Evolutionary conservation across 2,888 invertebrate species (phyloP), one percentile per base, ranked within the genome.

Genomic region (Phanerotoma sp.): DNA sequence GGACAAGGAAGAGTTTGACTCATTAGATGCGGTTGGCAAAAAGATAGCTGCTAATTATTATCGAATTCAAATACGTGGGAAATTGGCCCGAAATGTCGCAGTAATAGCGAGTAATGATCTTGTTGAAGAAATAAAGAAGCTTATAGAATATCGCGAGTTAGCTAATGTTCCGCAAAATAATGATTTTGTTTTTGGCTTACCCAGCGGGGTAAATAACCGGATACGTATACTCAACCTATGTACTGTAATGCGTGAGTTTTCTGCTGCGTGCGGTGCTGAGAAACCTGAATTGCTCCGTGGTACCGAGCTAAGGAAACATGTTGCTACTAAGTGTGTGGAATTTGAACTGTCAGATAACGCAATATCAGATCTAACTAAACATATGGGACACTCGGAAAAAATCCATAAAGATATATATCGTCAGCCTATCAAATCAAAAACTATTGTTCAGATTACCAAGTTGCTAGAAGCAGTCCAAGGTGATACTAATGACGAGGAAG

Each of bases 251-350:
- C 33, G 63, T 13, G 52, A 61, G 48, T 62, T 50, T 54, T 60
- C 68, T 2, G 15, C 18, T 18, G 25, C 41, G 18, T 68, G 66
- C 58, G 62, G 62, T 5, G 66, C 66, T 11, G 25, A 50, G 33
- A 37, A 51, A 18, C 65, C 63, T 7, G 40, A 54, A 25, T 50
- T 57, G 21, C 52, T 67, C 25, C 15, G 60, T 21, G 60, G 57
- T 11, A 60, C 60, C 11, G 18, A 40, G 1, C 15, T 56, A 3
- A 15, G 57, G 10, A 57, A 60, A 46, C 55, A 57, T 18, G 35
- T 57, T 11, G 60, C 60, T 6, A 60, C 60, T 4, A 40, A 55
- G 5, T 56, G 56, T 28, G 20, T 58, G 13, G 13, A 21, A 4
- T 41, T 50, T 9, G 20, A 56, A 22, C 47, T 58, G 28, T 25